phyloP scores from a whole-genome alignment of 2,797 vertebrate species.

The Nasua narica region DNA sequence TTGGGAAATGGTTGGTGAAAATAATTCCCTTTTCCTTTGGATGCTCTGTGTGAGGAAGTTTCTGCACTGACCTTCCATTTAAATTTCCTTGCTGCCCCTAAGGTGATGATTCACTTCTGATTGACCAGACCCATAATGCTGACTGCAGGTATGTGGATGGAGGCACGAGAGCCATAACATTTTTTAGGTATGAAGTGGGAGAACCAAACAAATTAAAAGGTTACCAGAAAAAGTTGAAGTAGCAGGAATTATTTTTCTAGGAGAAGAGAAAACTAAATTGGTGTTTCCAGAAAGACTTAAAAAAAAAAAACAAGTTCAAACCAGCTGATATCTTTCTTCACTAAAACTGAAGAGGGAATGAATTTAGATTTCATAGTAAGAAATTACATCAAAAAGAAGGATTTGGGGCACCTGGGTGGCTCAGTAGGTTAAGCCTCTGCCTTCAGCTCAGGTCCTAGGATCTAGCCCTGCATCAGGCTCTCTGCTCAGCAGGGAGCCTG shows the following conservation, averaged over 20 bases:
- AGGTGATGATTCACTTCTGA: conserved; percentile 9
- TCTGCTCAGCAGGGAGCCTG: too few species aligned
- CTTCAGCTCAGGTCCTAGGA: too few species aligned
- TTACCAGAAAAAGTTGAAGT: background rate
- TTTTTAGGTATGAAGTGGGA: background rate
- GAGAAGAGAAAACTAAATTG: background rate
- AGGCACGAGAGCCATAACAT: background rate
- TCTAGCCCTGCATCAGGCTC: too few species aligned
- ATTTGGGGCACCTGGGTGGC: background rate
- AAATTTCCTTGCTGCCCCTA: background rate
- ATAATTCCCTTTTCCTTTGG: background rate
- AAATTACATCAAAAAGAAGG: background rate
- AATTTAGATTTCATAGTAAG: background rate
- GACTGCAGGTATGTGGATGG: background rate
- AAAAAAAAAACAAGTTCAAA: background rate
- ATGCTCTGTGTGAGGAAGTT: background rate
- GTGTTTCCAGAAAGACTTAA: background rate
- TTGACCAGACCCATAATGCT: background rate
- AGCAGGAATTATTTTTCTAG: background rate
- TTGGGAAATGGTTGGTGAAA: background rate
- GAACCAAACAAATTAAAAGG: background rate
- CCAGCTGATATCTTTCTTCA: background rate
- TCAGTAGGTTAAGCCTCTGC: too few species aligned
- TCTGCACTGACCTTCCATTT: conserved; percentile 20
- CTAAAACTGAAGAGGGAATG: background rate